Conservation (phyloP, 1,140 invertebrate species). For the Brachionus paranguensis region DNA sequence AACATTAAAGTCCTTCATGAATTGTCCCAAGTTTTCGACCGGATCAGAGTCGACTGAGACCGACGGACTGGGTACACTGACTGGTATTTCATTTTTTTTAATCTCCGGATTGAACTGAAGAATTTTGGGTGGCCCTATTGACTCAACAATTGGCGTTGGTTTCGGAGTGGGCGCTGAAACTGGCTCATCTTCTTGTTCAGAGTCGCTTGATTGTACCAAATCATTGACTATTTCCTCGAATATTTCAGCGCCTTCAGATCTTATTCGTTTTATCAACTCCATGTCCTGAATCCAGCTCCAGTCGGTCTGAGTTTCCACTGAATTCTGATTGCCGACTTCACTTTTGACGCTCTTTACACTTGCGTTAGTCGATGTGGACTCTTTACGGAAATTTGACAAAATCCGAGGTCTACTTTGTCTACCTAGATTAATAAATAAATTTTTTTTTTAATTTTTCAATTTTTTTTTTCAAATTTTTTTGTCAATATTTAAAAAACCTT, state of each 20-base stretch:
- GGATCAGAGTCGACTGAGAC: constrained; percentile 22
- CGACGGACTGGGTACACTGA: not conserved
- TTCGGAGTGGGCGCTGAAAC: not conserved
- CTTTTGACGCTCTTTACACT: not conserved
- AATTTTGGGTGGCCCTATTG: constrained; percentile 11
- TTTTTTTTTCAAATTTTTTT: not conserved
- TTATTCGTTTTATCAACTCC: constrained; percentile 1
- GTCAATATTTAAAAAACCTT: not conserved
- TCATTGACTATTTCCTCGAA: constrained; percentile 19
- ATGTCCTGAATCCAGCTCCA: constrained; percentile 39
- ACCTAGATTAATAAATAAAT: not conserved
- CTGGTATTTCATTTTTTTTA: not conserved
- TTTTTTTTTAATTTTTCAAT: not conserved
- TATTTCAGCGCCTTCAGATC: not conserved
- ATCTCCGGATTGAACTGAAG: constrained; percentile 10
- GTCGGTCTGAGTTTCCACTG: constrained; percentile 6
- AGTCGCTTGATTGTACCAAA: not conserved
- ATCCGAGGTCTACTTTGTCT: not conserved
- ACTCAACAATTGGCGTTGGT: not conserved
- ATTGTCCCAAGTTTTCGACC: not conserved
- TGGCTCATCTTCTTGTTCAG: constrained; percentile 1
- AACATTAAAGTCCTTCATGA: constrained; percentile 23
- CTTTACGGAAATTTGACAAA: not conserved
- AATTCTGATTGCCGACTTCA: not conserved
- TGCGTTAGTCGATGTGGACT: not conserved